phyloP scores from a whole-genome alignment of 1,140 invertebrate genomes.

The Calephelis nemesis region DNA sequence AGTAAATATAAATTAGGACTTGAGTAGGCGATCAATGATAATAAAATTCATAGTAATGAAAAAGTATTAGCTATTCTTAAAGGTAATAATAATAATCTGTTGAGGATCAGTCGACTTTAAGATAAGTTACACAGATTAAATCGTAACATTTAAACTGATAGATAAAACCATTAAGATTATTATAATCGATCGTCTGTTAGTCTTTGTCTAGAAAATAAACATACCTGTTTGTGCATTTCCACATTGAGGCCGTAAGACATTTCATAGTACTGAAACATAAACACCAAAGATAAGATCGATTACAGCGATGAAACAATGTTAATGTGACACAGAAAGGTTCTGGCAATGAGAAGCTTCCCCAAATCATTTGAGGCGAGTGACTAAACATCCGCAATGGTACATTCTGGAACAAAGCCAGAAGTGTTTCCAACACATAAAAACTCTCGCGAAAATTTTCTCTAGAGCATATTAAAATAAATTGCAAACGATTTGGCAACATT shows the following conservation, averaged over 20 bases:
- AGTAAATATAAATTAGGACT: neutral
- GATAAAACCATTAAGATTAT: neutral
- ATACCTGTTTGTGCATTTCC: constrained; percentile 99
- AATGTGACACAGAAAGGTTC: constrained; percentile 59
- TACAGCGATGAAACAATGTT: constrained; percentile 56
- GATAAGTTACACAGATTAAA: neutral
- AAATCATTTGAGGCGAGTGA: constrained; percentile 73
- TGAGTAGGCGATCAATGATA: neutral
- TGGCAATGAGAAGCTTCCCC: constrained; percentile 70
- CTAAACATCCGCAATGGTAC: constrained; percentile 72
- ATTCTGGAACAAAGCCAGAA: constrained; percentile 69
- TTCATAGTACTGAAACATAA: constrained; percentile 98
- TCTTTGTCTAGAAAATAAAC: constrained; percentile 40
- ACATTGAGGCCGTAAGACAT: constrained; percentile 99
- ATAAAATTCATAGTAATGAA: neutral
- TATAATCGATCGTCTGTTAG: neutral
- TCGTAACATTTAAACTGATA: neutral
- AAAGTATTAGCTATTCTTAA: neutral
- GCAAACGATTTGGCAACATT: constrained; percentile 77
- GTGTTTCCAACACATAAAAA: constrained; percentile 77
- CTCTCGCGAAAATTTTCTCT: constrained; percentile 72
- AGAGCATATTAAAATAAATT: constrained; percentile 79
- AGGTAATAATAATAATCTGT: too few relatives aligned
- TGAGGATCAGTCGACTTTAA: neutral
- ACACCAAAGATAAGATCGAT: constrained; percentile 59